These are phyloP conservation scores for Tachina grossa DNA, from an alignment of 2,888 invertebrate species.

Conservation along the genomic window DNA sequence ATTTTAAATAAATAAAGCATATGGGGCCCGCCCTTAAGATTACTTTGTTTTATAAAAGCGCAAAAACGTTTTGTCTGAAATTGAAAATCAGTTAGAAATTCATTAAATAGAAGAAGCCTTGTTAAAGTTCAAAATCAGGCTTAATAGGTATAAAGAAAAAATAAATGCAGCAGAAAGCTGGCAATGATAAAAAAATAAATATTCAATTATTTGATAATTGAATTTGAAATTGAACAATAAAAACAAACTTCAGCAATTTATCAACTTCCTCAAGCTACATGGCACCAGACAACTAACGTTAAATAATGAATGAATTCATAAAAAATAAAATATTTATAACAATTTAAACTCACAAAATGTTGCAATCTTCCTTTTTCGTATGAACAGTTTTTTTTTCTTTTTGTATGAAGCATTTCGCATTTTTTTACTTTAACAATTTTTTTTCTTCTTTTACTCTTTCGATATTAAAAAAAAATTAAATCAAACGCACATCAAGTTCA, in stretches of 20 bases:
- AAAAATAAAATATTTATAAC: slow-evolving; percentile 24
- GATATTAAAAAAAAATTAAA: slow-evolving; percentile 4
- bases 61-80: too few relatives aligned
- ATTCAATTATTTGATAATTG: slow-evolving; percentile 32
- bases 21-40: too few relatives aligned
- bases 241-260: slow-evolving; percentile 11
- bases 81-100: too few relatives aligned
- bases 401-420: slow-evolving; percentile 6
- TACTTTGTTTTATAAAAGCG: too few relatives aligned
- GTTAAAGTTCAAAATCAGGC: neutral
- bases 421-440: slow-evolving; percentile 57
- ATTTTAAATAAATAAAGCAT: neutral
- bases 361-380: slow-evolving; percentile 33
- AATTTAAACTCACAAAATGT: slow-evolving; percentile 46
- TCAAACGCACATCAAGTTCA: slow-evolving; percentile 24
- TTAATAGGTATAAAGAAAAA: too few relatives aligned
- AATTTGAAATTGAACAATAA: slow-evolving; percentile 7
- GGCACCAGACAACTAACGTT: slow-evolving; percentile 47
- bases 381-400: neutral
- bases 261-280: slow-evolving; percentile 51
- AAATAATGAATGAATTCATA: neutral
- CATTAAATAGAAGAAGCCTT: neutral
- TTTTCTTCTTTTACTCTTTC: slow-evolving; percentile 26
- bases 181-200: neutral
- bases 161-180: neutral